phyloP scores from a whole-genome alignment of 2,113 vertebrate species.

The Anseranas semipalmata region DNA sequence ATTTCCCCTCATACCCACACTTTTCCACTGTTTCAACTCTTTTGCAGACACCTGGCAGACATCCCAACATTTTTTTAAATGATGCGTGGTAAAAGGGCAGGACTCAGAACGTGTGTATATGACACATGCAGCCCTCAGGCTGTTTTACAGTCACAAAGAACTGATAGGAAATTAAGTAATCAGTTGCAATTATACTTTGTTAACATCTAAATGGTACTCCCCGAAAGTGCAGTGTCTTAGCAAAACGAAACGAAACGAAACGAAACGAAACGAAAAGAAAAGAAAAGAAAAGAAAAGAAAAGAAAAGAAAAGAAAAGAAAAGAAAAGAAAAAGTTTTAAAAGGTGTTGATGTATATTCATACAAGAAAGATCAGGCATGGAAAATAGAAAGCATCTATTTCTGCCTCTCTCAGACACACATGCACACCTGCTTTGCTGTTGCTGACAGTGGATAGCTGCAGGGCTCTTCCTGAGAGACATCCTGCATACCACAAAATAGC shows the following conservation, averaged over 20 bases:
- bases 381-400: not conserved
- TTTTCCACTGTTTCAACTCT: not conserved
- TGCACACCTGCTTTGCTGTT: constrained; percentile 38
- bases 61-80: not conserved
- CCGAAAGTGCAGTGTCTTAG: not conserved
- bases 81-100: not conserved
- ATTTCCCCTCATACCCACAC: not conserved
- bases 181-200: not conserved
- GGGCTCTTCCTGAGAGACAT: constrained; percentile 38
- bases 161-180: not conserved
- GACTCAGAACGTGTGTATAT: not conserved
- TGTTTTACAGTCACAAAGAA: not conserved
- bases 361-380: not conserved
- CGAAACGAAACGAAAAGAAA: too few species aligned
- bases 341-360: not conserved
- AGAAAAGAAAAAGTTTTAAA: not conserved
- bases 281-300: not conserved
- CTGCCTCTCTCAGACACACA: not conserved
- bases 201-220: not conserved
- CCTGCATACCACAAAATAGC: constrained; percentile 25
- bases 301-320: not conserved
- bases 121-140: not conserved
- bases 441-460: constrained; percentile 6
- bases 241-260: too few species aligned
- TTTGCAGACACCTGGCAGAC: not conserved